These are phyloP conservation scores for Ischnura elegans DNA, from an alignment of 2,888 invertebrate genomes.

Conservation along the genomic window DNA sequence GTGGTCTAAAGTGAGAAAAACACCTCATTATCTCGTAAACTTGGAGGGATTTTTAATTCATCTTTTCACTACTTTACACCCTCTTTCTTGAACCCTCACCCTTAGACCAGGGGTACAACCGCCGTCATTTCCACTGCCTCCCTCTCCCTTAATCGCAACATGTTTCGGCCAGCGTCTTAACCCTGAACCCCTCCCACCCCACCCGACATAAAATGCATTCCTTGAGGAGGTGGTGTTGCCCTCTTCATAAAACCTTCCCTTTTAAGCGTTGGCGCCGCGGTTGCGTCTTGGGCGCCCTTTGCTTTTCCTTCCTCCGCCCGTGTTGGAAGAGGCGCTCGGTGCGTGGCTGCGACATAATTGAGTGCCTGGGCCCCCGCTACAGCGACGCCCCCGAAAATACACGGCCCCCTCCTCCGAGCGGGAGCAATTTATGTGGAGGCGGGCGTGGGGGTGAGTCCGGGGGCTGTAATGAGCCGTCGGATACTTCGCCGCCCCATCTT, in stretches of 20 bases:
- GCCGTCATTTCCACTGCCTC: constrained; percentile 22
- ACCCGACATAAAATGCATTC: not conserved
- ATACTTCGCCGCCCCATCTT: constrained; percentile 14
- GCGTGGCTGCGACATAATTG: constrained; percentile 58
- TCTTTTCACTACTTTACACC: not conserved
- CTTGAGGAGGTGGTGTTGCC: not conserved
- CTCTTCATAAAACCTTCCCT: constrained; percentile 16
- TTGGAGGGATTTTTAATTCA: not conserved
- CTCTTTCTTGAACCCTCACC: not conserved
- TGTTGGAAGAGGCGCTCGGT: not conserved
- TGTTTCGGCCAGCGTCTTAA: constrained; percentile 13
- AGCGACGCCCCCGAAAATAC: not conserved
- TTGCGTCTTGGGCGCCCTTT: constrained; percentile 40
- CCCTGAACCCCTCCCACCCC: not conserved
- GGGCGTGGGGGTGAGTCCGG: not conserved
- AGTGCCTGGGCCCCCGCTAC: not conserved
- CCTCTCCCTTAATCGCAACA: not conserved
- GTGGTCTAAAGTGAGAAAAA: not conserved
- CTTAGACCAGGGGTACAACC: not conserved
- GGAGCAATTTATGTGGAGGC: constrained; percentile 32
- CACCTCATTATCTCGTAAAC: not conserved
- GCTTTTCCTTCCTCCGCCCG: not conserved
- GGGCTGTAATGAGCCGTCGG: constrained; percentile 56
- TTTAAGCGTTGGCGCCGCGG: not conserved
- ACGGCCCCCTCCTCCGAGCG: constrained; percentile 21